Conservation (phyloP, 2,113 vertebrate species). For the Cinclus cinclus region DNA sequence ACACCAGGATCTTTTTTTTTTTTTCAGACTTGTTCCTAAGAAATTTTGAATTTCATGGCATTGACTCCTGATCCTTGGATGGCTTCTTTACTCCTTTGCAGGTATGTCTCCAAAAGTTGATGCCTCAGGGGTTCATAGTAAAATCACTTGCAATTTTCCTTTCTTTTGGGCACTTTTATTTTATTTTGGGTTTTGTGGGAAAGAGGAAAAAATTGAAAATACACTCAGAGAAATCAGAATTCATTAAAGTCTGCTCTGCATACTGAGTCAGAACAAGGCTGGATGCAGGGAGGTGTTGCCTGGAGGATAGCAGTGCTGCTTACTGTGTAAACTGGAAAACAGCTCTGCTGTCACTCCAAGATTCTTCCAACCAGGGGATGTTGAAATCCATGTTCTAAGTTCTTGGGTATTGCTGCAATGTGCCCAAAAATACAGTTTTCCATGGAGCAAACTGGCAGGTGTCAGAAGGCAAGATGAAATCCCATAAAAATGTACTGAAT, state of each 20-base stretch:
- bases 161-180: neutral
- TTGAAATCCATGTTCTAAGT: constrained; percentile 7
- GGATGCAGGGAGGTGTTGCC: neutral
- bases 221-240: neutral
- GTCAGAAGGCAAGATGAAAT: neutral
- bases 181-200: neutral
- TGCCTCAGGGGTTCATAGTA: neutral
- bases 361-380: neutral
- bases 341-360: neutral
- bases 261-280: neutral
- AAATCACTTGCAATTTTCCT: neutral
- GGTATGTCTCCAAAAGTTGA: neutral
- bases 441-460: neutral
- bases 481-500: neutral
- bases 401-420: neutral
- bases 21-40: neutral
- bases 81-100: neutral
- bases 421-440: constrained; percentile 1
- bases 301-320: neutral
- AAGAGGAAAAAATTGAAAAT: neutral
- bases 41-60: neutral
- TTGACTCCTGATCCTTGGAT: neutral
- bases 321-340: neutral
- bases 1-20: fast-evolving
- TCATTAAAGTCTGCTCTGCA: neutral